Base-by-base conservation (phyloP, 2,888 invertebrate genomes). In the Mimas tiliae region DNA sequence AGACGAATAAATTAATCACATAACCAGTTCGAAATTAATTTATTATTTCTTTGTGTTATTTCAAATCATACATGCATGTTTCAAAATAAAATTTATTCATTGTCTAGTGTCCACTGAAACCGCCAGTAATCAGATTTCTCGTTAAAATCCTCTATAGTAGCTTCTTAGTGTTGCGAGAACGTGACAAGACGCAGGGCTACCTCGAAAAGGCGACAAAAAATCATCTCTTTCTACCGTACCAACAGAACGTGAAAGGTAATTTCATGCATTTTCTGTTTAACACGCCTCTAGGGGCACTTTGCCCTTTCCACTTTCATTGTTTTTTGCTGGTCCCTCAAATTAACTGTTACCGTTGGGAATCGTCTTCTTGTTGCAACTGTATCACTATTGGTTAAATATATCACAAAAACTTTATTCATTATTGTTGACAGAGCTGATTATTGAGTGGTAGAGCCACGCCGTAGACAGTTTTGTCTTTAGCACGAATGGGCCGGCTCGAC, bases 221-320 rank as follows among this genome's bases (percentile, higher is more conserved):
- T 78, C 86, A 76, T 87, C 90, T 89, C 88, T 83, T 85, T 85
- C 82, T 85, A 85, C 80, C 85, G 86, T 85, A 84, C 82, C 85
- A 85, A 87, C 85, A 87, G 88, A 90, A 86, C 91, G 91, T 91
- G 93, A 90, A 88, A 90, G 82, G 83, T 88, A 93, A 93, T 93
- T 93, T 93, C 91, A 92, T 91, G 86, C 83, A 88, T 91, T 93
- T 91, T 88, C 84, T 82, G 80, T 89, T 90, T 86, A 86, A 87
- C 86, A 90, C 89, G 89, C 85, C 82, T 86, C 80, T 73, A 79
- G 80, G 77, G 81, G 85, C 86, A 87, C 85, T 88, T 89, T 89
- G 88, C 90, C 92, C 89, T 91, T 87, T 87, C 83, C 82, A 86
- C 83, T 86, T 83, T 87, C 81, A 78, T 86, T 89, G 85, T 85